A percentile compares a stretch with the other conserved stretches of the same genome.
Conservation (phyloP, 2,888 invertebrate genomes). For the Drosophila heteroneura region DNA sequence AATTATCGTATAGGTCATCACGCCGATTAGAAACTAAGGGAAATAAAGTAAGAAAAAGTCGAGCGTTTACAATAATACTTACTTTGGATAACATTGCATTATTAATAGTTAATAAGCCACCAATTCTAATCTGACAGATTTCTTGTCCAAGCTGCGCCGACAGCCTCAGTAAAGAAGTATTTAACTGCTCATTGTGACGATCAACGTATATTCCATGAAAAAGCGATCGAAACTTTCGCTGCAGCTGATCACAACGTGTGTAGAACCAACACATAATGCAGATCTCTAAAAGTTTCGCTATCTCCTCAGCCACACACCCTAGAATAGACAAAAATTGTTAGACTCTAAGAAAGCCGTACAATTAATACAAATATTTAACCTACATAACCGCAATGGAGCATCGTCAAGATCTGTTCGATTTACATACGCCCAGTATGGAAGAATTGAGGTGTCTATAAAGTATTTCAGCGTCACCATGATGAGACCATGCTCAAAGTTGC, state of each 20-base stretch:
- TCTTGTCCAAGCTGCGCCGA: conserved; percentile 64
- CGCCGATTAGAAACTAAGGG: conserved; percentile 11
- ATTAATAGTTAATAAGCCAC: conserved; percentile 57
- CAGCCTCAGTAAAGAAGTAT: conserved; percentile 40
- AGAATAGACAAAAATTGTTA: not conserved
- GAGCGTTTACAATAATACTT: not conserved
- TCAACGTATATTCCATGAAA: conserved; percentile 37
- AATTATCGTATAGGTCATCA: conserved; percentile 18
- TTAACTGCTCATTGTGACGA: conserved; percentile 50
- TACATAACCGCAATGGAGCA: conserved; percentile 25
- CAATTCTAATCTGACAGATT: conserved; percentile 45
- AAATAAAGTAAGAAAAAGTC: too few species aligned
- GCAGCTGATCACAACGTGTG: conserved; percentile 51
- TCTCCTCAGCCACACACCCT: conserved; percentile 38
- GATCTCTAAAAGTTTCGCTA: conserved; percentile 29
- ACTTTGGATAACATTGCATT: conserved; percentile 61
- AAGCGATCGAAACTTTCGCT: conserved; percentile 34
- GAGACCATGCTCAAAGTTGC: conserved; percentile 52
- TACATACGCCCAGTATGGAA: conserved; percentile 63
- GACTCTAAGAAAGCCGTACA: not conserved
- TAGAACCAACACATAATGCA: conserved; percentile 55
- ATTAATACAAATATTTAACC: not conserved
- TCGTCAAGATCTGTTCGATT: not conserved
- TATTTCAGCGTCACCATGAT: conserved; percentile 52
- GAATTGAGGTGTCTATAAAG: conserved; percentile 55